Conservation (phyloP, 1,140 invertebrate species). For the Drosophila bipectinata region DNA sequence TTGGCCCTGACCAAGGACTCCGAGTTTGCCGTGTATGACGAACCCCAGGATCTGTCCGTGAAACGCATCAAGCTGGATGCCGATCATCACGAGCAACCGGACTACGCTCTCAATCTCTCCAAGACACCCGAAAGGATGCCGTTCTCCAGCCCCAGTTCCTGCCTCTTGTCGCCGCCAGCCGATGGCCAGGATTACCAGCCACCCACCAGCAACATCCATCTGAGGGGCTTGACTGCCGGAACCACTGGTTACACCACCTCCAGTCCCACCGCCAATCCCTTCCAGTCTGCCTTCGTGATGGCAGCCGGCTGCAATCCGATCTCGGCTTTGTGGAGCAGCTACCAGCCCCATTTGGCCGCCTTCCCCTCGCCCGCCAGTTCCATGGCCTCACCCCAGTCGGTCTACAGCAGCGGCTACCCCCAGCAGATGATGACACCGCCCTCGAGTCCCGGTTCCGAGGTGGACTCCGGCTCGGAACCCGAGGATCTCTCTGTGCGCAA, state of each 20-base stretch:
- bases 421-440: slow-evolving; percentile 77
- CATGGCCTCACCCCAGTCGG: slow-evolving; percentile 67
- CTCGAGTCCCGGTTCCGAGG: slow-evolving; percentile 74
- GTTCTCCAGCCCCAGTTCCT: slow-evolving; percentile 32
- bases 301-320: slow-evolving; percentile 80
- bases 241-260: slow-evolving; percentile 67
- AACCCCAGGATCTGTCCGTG: slow-evolving; percentile 88
- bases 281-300: slow-evolving; percentile 76
- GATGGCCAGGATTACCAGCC: slow-evolving; percentile 62
- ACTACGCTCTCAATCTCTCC: slow-evolving; percentile 77
- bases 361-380: slow-evolving; percentile 75
- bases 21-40: slow-evolving; percentile 56
- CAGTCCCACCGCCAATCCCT: slow-evolving; percentile 43
- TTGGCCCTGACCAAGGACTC: slow-evolving; percentile 69
- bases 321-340: slow-evolving; percentile 74
- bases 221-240: slow-evolving; percentile 67
- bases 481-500: slow-evolving; percentile 81
- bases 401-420: slow-evolving; percentile 55
- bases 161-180: slow-evolving; percentile 56
- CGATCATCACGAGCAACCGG: slow-evolving; percentile 57
- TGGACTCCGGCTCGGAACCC: slow-evolving; percentile 68
- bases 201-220: slow-evolving; percentile 61
- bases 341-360: slow-evolving; percentile 67
- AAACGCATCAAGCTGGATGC: slow-evolving; percentile 70
- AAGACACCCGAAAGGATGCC: slow-evolving; percentile 55